Percentiles rank a stretch among this genome's conserved stretches.
Evolutionary conservation across 2,113 vertebrate species (phyloP).

Genomic region (Catagonus wagneri): DNA sequence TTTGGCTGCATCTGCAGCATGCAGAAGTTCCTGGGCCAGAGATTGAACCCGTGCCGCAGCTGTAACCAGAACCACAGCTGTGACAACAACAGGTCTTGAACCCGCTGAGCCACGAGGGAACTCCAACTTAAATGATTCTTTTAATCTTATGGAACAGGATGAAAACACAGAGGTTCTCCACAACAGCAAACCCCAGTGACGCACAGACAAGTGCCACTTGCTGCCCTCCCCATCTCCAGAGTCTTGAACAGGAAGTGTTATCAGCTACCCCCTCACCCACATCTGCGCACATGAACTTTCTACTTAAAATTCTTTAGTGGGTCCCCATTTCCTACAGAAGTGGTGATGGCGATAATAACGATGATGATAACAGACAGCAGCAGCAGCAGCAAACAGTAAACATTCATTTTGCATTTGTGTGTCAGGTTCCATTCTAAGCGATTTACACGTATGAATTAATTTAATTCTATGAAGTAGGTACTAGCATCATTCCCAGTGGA

Average conservation of each 20-base stretch:
- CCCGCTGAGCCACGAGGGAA: too few relatives aligned
- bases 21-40: too few relatives aligned
- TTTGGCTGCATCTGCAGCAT: too few relatives aligned
- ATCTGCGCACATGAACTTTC: neutral
- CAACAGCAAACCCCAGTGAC: neutral
- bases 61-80: too few relatives aligned
- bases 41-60: too few relatives aligned
- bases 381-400: neutral
- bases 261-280: neutral
- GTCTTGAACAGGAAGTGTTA: neutral
- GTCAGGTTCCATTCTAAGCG: neutral
- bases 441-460: neutral
- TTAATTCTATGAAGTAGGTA: neutral
- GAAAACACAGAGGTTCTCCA: neutral
- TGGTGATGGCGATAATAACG: neutral
- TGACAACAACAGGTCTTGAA: too few relatives aligned
- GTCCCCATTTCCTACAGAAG: neutral
- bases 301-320: neutral
- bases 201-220: neutral
- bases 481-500: neutral
- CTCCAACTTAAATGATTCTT: neutral
- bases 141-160: neutral
- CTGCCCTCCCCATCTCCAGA: neutral
- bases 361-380: too few relatives aligned
- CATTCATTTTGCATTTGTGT: neutral